Evolutionary conservation across 2,797 vertebrate species (phyloP).

Genomic region (Alcedo atthis): DNA sequence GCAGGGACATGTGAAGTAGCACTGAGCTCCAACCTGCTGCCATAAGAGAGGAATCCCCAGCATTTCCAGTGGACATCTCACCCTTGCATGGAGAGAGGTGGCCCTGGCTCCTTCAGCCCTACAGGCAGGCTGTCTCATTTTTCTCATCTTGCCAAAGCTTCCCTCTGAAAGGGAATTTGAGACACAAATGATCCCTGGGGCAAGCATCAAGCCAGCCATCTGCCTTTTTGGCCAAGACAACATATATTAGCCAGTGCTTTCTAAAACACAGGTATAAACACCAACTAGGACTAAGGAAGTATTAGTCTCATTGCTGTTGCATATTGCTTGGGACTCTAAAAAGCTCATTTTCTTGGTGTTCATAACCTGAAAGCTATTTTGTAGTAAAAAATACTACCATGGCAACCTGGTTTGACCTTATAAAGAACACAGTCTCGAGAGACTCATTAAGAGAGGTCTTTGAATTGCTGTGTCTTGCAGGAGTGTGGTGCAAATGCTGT

Average conservation of each 20-base stretch:
- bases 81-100: accelerated
- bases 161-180: not conserved
- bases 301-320: not conserved
- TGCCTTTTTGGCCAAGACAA: not conserved
- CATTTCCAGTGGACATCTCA: not conserved
- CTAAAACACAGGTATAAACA: not conserved
- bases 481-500: not conserved
- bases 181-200: not conserved
- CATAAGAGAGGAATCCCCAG: not conserved
- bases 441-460: not conserved
- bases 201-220: not conserved
- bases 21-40: not conserved
- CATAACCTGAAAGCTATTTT: not conserved
- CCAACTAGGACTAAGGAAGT: not conserved
- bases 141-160: not conserved
- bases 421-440: not conserved
- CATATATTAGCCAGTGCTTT: not conserved
- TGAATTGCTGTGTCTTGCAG: not conserved
- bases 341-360: not conserved
- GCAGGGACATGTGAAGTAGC: not conserved
- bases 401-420: not conserved
- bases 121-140: not conserved
- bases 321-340: not conserved
- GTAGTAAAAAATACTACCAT: not conserved
- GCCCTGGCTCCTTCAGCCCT: not conserved